A percentile compares a stretch with the other conserved stretches of the same genome.
Evolutionary conservation across 2,888 invertebrate species (phyloP).

Genomic region (Lasioglossum oenotherae): DNA sequence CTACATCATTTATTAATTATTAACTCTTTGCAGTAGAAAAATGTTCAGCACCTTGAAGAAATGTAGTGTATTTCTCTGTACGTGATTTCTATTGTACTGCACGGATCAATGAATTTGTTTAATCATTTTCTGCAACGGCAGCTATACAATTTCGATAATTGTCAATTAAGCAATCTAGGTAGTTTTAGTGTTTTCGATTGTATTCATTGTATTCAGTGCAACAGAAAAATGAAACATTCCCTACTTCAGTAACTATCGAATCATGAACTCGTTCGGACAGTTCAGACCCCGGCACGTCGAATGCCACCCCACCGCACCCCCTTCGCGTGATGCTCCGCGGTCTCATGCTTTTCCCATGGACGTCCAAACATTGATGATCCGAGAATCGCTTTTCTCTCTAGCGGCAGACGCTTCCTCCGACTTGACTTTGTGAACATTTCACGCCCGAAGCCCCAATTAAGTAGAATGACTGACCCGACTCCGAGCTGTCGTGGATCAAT

Average conservation of each 20-base stretch:
- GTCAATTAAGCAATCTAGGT: no score
- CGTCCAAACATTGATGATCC: constrained; percentile 53
- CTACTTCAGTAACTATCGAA: background rate
- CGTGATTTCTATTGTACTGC: no score
- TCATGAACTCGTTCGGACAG: background rate
- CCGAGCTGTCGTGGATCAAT: constrained; percentile 53
- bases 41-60: background rate
- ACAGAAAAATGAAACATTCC: no score
- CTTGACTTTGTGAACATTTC: constrained; percentile 73
- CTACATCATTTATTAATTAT: background rate
- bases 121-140: no score
- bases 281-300: background rate
- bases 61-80: no score
- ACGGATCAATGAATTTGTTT: no score
- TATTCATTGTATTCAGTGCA: no score
- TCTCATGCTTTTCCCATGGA: constrained; percentile 56
- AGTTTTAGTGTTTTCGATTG: no score
- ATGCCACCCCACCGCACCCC: background rate
- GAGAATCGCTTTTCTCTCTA: constrained; percentile 53
- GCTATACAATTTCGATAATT: no score
- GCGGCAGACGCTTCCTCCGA: constrained; percentile 67
- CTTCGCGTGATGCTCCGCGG: constrained; percentile 10
- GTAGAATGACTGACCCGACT: constrained; percentile 78
- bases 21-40: background rate
- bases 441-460: constrained; percentile 78